These are phyloP conservation scores for Propsilocerus akamusi DNA, from an alignment of 1,140 invertebrate species.

Conservation along the genomic window DNA sequence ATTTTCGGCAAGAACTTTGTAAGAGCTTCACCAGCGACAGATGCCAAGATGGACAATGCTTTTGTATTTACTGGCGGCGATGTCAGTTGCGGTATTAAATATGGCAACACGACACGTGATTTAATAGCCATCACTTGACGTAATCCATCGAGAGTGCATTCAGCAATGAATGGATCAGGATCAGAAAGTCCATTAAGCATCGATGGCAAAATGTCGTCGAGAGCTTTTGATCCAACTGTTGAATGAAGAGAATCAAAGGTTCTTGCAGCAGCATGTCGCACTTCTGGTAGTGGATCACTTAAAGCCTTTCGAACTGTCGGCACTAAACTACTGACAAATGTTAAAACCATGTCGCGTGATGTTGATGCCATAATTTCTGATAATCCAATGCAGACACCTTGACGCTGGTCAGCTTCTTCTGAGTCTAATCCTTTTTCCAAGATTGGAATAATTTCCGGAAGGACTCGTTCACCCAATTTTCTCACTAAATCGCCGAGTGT, in stretches of 20 bases:
- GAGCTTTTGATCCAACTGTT: slow-evolving; percentile 79
- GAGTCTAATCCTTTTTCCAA: slow-evolving; percentile 84
- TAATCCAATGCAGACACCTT: slow-evolving; percentile 95
- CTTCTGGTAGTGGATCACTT: slow-evolving; percentile 82
- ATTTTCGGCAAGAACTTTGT: slow-evolving; percentile 82
- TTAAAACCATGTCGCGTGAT: slow-evolving; percentile 83
- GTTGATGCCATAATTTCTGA: slow-evolving; percentile 97
- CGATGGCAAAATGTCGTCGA: slow-evolving; percentile 92
- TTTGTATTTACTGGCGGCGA: slow-evolving; percentile 76
- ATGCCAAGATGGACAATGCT: slow-evolving; percentile 78
- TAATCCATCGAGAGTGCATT: slow-evolving; percentile 81
- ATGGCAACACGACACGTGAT: slow-evolving; percentile 85
- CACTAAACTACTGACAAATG: slow-evolving; percentile 89
- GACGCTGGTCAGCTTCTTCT: slow-evolving; percentile 76
- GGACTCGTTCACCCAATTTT: slow-evolving; percentile 91
- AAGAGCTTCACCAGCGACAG: slow-evolving; percentile 88
- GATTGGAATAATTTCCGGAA: slow-evolving; percentile 97
- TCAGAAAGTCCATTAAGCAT: slow-evolving; percentile 74
- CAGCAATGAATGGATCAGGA: slow-evolving; percentile 48
- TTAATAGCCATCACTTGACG: slow-evolving; percentile 95
- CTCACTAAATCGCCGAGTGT: slow-evolving; percentile 93
- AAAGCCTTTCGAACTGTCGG: slow-evolving; percentile 89
- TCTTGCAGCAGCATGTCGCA: slow-evolving; percentile 83
- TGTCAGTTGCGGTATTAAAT: slow-evolving; percentile 87
- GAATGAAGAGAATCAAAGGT: slow-evolving; percentile 93